Conservation (phyloP, 2,113 vertebrate species). For the Chionodraco myersi region DNA sequence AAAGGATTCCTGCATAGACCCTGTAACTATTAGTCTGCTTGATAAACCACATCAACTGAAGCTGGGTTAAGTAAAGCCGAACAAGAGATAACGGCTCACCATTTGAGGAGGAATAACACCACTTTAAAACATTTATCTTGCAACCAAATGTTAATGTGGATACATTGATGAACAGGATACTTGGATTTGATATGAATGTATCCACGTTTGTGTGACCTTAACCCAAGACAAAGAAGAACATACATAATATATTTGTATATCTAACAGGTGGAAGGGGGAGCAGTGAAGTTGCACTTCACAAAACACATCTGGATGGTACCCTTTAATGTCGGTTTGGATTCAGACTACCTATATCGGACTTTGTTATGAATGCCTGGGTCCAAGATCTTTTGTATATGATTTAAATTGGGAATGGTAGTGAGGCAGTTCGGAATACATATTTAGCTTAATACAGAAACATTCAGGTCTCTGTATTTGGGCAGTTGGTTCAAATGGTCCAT, state of each 20-base stretch:
- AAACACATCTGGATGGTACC: not conserved
- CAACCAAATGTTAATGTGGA: not conserved
- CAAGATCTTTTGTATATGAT: not conserved
- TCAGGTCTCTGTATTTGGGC: not conserved
- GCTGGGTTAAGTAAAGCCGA: not conserved
- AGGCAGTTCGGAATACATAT: too few species aligned
- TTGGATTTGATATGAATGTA: not conserved
- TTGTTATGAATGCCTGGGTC: not conserved
- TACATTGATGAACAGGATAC: not conserved
- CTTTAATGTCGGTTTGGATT: too few species aligned
- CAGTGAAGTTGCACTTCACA: not conserved
- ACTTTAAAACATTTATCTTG: not conserved
- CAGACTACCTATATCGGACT: too few species aligned
- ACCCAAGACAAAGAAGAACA: not conserved
- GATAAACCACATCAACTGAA: not conserved
- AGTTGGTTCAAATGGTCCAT: too few species aligned
- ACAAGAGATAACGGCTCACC: not conserved
- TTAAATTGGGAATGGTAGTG: not conserved
- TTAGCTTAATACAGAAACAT: not conserved
- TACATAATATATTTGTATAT: conserved; percentile 4
- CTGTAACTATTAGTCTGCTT: not conserved
- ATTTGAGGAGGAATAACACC: not conserved
- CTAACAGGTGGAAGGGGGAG: not conserved
- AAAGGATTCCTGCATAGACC: too few species aligned
- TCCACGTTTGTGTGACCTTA: not conserved